These are phyloP conservation scores for Tribolium madens DNA, from an alignment of 1,140 invertebrate species.

Conservation along the genomic window DNA sequence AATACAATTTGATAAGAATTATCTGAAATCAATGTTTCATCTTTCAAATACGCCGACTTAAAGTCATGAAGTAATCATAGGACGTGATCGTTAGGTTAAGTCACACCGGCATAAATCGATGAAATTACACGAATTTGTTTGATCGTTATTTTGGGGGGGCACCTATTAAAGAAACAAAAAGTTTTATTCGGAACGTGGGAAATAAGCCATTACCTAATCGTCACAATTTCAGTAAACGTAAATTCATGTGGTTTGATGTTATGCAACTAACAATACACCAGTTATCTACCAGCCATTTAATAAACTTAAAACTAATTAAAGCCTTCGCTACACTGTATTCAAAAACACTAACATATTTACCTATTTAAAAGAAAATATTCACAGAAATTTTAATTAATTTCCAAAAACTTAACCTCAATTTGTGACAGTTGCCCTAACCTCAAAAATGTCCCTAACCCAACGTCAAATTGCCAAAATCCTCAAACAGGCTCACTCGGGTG, in stretches of 20 bases:
- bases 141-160: not conserved
- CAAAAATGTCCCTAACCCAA: not conserved
- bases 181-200: no score
- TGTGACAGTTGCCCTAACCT: not conserved
- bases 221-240: not conserved
- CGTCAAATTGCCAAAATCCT: slow-evolving; percentile 12
- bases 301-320: no score
- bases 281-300: no score
- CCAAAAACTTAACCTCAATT: not conserved
- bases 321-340: no score
- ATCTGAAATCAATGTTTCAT: not conserved
- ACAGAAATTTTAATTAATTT: no score
- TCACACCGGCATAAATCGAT: not conserved
- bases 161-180: not conserved
- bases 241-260: not conserved
- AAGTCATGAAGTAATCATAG: not conserved
- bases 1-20: not conserved
- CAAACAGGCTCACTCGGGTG: slow-evolving; percentile 13
- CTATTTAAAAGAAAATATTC: no score
- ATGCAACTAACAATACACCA: not conserved
- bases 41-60: not conserved
- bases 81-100: slow-evolving; percentile 13
- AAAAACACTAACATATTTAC: no score
- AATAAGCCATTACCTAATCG: no score
- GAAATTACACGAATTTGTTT: not conserved